Percentiles rank a stretch among this genome's conserved stretches.
phyloP scores from a whole-genome alignment of 2,888 invertebrate species.

The Ophioninae sp. region DNA sequence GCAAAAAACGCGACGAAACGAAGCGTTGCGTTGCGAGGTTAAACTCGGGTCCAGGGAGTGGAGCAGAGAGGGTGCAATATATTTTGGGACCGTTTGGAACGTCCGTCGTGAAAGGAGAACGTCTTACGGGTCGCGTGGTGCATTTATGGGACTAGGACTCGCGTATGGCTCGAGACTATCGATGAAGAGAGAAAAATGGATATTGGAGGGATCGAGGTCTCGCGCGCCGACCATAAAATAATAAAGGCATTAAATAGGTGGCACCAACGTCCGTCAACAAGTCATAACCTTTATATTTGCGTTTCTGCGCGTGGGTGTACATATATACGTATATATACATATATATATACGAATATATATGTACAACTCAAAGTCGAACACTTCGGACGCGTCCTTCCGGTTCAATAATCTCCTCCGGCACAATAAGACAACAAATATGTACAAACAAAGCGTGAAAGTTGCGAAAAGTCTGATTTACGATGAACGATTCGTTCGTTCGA shows the following conservation, averaged over 20 bases:
- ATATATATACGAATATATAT: constrained; percentile 9
- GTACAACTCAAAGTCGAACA: constrained; percentile 9
- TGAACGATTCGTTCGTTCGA: not conserved
- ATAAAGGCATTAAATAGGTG: constrained; percentile 76
- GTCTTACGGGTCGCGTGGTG: constrained; percentile 57
- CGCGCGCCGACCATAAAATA: constrained; percentile 71
- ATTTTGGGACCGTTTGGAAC: constrained; percentile 17
- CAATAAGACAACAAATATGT: constrained; percentile 17
- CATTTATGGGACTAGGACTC: constrained; percentile 51
- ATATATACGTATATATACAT: not conserved
- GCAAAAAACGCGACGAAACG: constrained; percentile 4
- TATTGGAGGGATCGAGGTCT: constrained; percentile 50
- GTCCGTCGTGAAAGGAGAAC: constrained; percentile 44
- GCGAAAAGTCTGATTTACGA: constrained; percentile 44
- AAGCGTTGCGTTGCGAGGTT: constrained; percentile 11
- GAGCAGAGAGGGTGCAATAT: constrained; percentile 5
- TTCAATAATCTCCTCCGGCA: constrained; percentile 2
- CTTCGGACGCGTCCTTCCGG: constrained; percentile 10
- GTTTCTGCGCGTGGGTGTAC: constrained; percentile 3
- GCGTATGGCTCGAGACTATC: constrained; percentile 20
- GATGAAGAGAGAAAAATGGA: constrained; percentile 1
- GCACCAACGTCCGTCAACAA: constrained; percentile 74
- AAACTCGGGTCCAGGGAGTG: not conserved
- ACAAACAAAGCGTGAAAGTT: constrained; percentile 24
- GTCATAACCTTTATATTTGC: constrained; percentile 69